Evolutionary conservation across 2,888 invertebrate species (phyloP), one percentile per base, ranked within the genome.

Genomic region (Pseudococcus viburni): DNA sequence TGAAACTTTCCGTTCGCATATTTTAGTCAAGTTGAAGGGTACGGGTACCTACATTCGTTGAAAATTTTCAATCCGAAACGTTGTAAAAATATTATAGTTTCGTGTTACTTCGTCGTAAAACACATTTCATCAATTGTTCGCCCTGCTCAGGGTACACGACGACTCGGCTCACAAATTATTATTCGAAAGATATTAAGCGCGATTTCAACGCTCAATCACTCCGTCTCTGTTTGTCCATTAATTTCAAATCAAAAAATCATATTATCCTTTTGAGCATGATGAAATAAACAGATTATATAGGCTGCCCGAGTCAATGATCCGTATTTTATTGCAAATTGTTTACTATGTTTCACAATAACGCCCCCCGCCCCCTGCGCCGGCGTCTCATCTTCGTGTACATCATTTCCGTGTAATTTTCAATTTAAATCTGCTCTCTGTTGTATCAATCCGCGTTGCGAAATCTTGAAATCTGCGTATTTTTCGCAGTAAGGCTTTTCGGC

Each of bases 201-300:
- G 33, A 15, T 73, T 73, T 73, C 73, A 33, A 22, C 26, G 73
- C 33, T 73, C 73, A 73, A 33, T 73, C 73, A 73, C 33, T 26
- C 73, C 64, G 42, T 42, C 9, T 42, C 19, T 73, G 12, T 9
- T 80, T 22, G 80, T 42, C 80, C 80, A 83, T 83, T 83, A 46
- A 83, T 83, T 83, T 83, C 80, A 46, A 83, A 83, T 83, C 80
- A 83, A 83, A 83, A 83, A 83, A 83, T 83, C 80, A 46, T 83
- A 46, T 83, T 46, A 83, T 19, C 39, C 80, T 19, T 19, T 83
- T 33, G 80, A n/a, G 42, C 39, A 26, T 46, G 80, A 33, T 46
- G 39, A 83, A 83, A 83, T 83, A 19, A 46, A 83, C 73, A 83
- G 46, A 83, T 83, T 42, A 83, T 17, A 39, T 46, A 83, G 80